Percentiles rank a stretch among this genome's conserved stretches.
Conservation (phyloP, 2,888 invertebrate species). For the Kuschelorhynchus macadamiae region DNA sequence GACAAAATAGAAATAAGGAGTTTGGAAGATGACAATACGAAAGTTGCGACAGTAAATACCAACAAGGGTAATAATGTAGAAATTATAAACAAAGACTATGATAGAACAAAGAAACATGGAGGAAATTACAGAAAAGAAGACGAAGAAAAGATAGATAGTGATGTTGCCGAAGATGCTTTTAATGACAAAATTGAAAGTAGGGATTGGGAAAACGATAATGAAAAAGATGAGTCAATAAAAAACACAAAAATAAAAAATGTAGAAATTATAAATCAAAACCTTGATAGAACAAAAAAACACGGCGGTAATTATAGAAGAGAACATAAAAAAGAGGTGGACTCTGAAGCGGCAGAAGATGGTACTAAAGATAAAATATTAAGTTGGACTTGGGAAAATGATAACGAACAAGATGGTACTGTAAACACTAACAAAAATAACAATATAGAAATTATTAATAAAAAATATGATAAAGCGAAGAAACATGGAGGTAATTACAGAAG, state of each 20-base stretch:
- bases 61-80: constrained; percentile 6
- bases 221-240: not conserved
- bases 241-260: constrained; percentile 18
- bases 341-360: constrained; percentile 1
- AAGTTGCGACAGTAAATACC: too few relatives aligned
- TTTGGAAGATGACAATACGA: too few relatives aligned
- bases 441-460: constrained; percentile 15
- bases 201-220: not conserved
- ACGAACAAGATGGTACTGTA: too few relatives aligned
- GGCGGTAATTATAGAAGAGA: constrained; percentile 42
- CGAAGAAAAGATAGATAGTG: constrained; percentile 27
- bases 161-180: not conserved
- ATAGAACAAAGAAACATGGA: not conserved
- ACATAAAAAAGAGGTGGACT: not conserved
- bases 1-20: too few relatives aligned
- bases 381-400: too few relatives aligned
- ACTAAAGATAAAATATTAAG: not conserved
- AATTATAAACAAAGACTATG: constrained; percentile 10
- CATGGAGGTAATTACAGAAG: not conserved
- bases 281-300: constrained; percentile 48
- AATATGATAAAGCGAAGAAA: not conserved
- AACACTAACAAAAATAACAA: constrained; percentile 29
- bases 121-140: not conserved
- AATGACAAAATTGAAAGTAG: constrained; percentile 11
- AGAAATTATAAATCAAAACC: constrained; percentile 49